Conservation (phyloP, 53 echinoderm and acorn worm genomes). For the Holothuria scabra region DNA sequence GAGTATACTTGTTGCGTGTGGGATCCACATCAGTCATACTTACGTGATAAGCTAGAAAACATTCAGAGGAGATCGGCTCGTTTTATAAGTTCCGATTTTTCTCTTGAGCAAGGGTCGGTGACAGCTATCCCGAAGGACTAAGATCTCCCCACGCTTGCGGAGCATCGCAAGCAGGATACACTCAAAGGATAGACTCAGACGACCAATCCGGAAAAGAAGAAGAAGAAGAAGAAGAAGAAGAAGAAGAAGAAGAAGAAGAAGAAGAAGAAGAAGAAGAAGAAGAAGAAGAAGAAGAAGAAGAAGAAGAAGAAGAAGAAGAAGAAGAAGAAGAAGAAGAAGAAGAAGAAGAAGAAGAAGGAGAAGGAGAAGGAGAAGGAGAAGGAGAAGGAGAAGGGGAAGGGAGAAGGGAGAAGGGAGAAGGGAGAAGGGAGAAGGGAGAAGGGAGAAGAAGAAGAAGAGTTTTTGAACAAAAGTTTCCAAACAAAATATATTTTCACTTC, state of each 20-base stretch:
- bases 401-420: too few species aligned
- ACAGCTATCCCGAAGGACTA: too few species aligned
- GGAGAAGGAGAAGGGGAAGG: neutral
- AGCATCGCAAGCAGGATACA: too few species aligned
- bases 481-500: too few species aligned
- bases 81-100: too few species aligned
- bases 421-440: neutral
- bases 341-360: neutral
- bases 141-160: too few species aligned
- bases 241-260: conserved; percentile 33
- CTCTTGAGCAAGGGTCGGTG: too few species aligned
- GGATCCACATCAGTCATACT: too few species aligned
- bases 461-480: neutral
- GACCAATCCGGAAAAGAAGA: neutral
- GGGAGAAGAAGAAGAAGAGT: neutral
- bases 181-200: too few species aligned
- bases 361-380: neutral
- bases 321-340: neutral
- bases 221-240: conserved; percentile 36
- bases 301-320: neutral
- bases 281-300: neutral
- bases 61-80: too few species aligned
- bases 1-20: too few species aligned
- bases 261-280: conserved; percentile 30
- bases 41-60: too few species aligned